These are phyloP conservation scores for Tachyglossus aculeatus DNA, from an alignment of 2,797 vertebrate species.

Conservation along the genomic window DNA sequence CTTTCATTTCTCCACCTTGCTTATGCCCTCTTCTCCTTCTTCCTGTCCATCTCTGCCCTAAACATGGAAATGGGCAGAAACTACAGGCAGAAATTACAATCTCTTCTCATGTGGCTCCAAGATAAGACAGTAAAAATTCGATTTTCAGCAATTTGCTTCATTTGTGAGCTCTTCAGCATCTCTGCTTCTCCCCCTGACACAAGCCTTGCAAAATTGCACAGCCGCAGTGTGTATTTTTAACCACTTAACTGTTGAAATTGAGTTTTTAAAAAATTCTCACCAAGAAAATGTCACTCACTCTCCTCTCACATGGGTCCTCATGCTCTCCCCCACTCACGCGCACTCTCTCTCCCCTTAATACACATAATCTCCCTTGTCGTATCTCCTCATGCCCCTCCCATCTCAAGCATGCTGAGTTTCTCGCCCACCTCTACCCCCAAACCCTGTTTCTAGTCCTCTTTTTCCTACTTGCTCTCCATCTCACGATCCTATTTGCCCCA, in stretches of 20 bases:
- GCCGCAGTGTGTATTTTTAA: constrained; percentile 41
- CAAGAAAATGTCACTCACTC: not conserved
- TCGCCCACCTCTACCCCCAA: no score
- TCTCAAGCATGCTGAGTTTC: no score
- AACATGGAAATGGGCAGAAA: not conserved
- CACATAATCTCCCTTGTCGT: no score
- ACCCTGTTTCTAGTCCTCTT: no score
- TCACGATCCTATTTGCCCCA: not conserved
- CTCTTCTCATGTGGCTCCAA: constrained; percentile 43
- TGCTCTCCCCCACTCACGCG: not conserved
- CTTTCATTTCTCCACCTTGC: not conserved
- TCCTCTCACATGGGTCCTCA: no score
- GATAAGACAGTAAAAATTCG: constrained; percentile 53
- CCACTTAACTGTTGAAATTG: constrained; percentile 23
- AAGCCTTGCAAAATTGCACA: constrained; percentile 31
- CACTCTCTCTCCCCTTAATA: not conserved
- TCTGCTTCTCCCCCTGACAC: constrained; percentile 17
- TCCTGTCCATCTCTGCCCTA: not conserved
- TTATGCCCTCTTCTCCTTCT: not conserved
- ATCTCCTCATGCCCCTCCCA: no score
- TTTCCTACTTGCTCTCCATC: not conserved
- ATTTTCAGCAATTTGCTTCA: constrained; percentile 60
- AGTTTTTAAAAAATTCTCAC: constrained; percentile 6
- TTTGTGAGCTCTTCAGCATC: constrained; percentile 28
- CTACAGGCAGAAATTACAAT: constrained; percentile 22